Conservation (phyloP, 2,113 vertebrate species). For the Heptranchias perlo region DNA sequence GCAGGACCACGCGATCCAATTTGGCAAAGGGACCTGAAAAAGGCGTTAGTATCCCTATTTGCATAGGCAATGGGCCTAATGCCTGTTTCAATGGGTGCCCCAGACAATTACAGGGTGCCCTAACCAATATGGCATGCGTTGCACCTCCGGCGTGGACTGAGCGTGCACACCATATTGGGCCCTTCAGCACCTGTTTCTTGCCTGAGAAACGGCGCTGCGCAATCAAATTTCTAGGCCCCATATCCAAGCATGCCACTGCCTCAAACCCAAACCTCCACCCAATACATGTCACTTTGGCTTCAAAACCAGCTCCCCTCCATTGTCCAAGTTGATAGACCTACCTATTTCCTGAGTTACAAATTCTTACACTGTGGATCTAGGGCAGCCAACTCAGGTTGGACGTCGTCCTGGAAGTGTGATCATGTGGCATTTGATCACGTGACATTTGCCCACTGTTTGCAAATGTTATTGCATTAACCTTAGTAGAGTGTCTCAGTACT, state of each 20-base stretch:
- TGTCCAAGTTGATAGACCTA: neutral
- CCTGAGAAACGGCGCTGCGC: neutral
- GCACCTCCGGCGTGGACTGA: neutral
- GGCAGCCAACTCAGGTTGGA: neutral
- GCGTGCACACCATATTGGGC: neutral
- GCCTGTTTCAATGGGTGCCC: neutral
- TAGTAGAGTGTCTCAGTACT: neutral
- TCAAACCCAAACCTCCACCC: neutral
- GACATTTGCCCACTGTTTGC: neutral
- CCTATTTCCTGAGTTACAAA: neutral
- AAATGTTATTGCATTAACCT: neutral
- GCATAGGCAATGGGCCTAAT: neutral
- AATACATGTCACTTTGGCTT: neutral
- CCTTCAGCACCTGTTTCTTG: neutral
- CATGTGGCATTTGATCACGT: neutral
- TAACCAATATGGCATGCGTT: neutral
- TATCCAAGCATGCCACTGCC: neutral
- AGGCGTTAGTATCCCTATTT: neutral
- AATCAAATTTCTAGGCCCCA: neutral
- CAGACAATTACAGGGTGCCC: neutral
- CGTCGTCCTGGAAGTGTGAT: neutral
- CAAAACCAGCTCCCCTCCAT: neutral
- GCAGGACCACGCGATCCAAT: too few relatives aligned
- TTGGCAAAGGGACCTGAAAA: neutral
- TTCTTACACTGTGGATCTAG: neutral